These are phyloP conservation scores for Lytechinus variegatus DNA, from an alignment of 35 echinoderm and acorn worm species.

Conservation along the genomic window DNA sequence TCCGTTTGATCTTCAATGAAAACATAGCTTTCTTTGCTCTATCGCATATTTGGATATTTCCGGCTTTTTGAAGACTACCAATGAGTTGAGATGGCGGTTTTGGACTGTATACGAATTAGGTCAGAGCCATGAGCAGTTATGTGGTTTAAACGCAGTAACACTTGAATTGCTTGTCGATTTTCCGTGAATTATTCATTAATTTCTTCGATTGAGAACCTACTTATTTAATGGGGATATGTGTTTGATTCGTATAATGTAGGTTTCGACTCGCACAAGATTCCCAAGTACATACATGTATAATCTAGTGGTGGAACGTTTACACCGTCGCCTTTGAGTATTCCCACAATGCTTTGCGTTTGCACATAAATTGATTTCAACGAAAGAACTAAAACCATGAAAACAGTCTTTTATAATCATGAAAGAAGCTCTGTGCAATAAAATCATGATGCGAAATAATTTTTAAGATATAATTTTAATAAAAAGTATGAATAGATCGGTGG, in stretches of 20 bases:
- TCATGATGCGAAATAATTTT: too few species aligned
- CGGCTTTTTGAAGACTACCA: background rate
- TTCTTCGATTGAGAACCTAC: slow-evolving; percentile 10
- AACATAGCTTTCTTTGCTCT: too few species aligned
- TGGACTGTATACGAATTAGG: slow-evolving; percentile 18
- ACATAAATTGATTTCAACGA: background rate
- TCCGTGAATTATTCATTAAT: slow-evolving; percentile 20
- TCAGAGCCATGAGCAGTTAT: slow-evolving; percentile 10
- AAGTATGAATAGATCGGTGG: too few species aligned
- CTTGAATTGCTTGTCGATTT: slow-evolving; percentile 2
- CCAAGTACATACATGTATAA: background rate
- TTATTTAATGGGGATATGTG: slow-evolving; percentile 18
- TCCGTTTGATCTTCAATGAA: too few species aligned
- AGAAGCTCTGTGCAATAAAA: too few species aligned
- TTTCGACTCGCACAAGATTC: background rate
- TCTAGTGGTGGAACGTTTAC: background rate
- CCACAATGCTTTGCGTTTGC: background rate
- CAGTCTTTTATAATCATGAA: too few species aligned
- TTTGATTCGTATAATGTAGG: slow-evolving; percentile 5
- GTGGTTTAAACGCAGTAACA: slow-evolving; percentile 3
- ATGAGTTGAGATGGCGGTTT: background rate
- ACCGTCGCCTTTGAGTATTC: background rate
- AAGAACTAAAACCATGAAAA: too few species aligned
- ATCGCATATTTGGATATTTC: too few species aligned
- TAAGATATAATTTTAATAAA: too few species aligned